phyloP scores from a whole-genome alignment of 2,113 vertebrate genomes.

The Eonycteris spelaea region DNA sequence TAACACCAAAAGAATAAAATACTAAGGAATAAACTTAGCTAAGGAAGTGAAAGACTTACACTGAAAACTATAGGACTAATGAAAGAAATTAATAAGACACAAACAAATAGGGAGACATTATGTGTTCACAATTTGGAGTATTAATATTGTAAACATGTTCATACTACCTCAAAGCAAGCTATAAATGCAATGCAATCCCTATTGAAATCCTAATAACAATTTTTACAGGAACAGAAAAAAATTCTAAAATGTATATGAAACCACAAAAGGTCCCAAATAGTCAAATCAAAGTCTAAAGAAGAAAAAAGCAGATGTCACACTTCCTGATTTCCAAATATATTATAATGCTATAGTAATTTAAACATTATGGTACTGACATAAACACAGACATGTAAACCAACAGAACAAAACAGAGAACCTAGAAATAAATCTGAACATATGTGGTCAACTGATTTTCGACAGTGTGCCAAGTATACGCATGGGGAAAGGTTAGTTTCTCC shows the following conservation, averaged over 20 bases:
- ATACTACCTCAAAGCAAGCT: not conserved
- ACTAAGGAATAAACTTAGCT: not conserved
- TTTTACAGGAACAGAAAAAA: not conserved
- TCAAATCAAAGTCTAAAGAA: not conserved
- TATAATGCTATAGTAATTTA: not conserved
- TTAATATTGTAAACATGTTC: not conserved
- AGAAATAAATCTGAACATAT: not conserved
- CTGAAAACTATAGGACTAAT: not conserved
- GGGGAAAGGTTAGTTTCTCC: not conserved
- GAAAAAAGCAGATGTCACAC: not conserved
- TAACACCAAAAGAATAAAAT: not conserved
- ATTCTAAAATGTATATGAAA: not conserved
- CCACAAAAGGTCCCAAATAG: not conserved
- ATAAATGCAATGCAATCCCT: not conserved
- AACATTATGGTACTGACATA: not conserved
- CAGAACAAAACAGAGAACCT: not conserved
- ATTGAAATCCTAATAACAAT: not conserved
- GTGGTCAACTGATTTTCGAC: not conserved
- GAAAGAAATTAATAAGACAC: not conserved
- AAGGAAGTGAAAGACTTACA: not conserved
- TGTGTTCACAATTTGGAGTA: not conserved
- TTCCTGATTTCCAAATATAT: not conserved
- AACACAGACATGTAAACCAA: not conserved
- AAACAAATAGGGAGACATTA: not conserved
- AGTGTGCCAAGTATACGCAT: not conserved